A percentile compares a stretch with the other conserved stretches of the same genome.
These are phyloP conservation scores for Cryptosula pallasiana DNA, from an alignment of 2,888 invertebrate genomes.

Conservation along the genomic window DNA sequence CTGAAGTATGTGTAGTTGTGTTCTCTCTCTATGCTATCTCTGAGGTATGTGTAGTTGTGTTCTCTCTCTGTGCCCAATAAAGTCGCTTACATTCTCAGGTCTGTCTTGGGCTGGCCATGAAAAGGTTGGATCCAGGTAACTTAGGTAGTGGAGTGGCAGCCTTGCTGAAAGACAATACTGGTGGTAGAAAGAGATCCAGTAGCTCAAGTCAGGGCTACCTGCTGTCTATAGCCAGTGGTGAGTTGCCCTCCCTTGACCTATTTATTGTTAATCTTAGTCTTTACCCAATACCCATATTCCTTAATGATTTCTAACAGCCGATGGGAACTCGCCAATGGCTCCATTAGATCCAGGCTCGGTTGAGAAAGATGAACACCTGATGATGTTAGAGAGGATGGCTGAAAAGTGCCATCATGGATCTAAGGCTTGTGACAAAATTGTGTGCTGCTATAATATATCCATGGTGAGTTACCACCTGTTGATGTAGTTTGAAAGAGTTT, in stretches of 20 bases:
- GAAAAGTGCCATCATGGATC: constrained; percentile 35
- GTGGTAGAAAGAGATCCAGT: neutral
- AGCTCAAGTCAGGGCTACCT: constrained; percentile 9
- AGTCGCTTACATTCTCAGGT: too few species aligned
- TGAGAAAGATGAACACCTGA: constrained; percentile 32
- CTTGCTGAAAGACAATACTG: neutral
- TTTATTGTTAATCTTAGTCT: too few species aligned
- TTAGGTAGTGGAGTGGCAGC: neutral
- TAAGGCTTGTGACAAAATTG: constrained; percentile 38
- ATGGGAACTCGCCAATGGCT: too few species aligned
- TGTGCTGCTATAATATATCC: constrained; percentile 43
- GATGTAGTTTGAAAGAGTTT: neutral
- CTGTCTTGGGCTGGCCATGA: constrained; percentile 2
- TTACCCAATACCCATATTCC: too few species aligned
- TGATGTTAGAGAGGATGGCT: constrained; percentile 37
- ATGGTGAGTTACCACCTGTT: constrained; percentile 35
- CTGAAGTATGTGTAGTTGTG: too few species aligned
- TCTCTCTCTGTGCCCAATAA: too few species aligned
- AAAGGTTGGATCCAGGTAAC: neutral
- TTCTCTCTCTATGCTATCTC: too few species aligned
- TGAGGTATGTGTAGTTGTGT: too few species aligned
- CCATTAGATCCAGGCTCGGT: too few species aligned
- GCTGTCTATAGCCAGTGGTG: neutral
- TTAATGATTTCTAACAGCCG: too few species aligned
- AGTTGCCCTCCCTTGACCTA: too few species aligned